Evolutionary conservation across 1,140 invertebrate species (phyloP), one percentile per base, ranked within the genome.

Genomic region (Daktulosphaira vitifoliae): DNA sequence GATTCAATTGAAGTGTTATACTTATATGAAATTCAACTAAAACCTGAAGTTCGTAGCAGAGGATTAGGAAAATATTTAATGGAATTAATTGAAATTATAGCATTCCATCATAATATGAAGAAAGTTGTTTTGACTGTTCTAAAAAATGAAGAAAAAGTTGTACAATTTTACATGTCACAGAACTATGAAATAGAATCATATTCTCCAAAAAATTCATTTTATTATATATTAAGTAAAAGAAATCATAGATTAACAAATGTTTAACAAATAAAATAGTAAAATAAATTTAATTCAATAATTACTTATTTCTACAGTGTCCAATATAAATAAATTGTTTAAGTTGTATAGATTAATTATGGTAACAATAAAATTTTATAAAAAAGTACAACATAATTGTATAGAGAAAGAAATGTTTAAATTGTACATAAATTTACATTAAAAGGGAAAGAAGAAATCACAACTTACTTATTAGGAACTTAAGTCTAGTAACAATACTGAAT

Each of bases 21-120:
- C 74, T 89, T 88, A 74, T 92, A 92, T 76, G 89, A 92, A 77
- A 78, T 92, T 69, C 90, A 92, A 75, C 76, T 92, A 59, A 82
- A 87, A 71, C 70, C 78, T 39, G 71, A 74, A 15, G 78, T 79
- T 48, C 80, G 83, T 66, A 76, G 84, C 50, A 84, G 86, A 77
- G 88, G 88, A 13, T 75, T 92, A 46, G 90, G 89, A 5, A 84
- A 84, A 71, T 89, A 88, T 73, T 81, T 92, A 73, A 84, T 91
- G 82, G 79, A 83, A 73, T 79, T 83, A 46, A 72, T 92, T 29
- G 88, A 91, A 74, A 75, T 82, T n/a, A 82, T 91, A 68, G 87
- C 85, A 11, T 81, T 79, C 65, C 81, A 81, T 54, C 84, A 82
- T 72, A 77, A 82, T 56, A 82, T 92, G 81, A 79, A 81, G 69